Conservation (phyloP, 2,888 invertebrate species). For the Amphipoea lucens region DNA sequence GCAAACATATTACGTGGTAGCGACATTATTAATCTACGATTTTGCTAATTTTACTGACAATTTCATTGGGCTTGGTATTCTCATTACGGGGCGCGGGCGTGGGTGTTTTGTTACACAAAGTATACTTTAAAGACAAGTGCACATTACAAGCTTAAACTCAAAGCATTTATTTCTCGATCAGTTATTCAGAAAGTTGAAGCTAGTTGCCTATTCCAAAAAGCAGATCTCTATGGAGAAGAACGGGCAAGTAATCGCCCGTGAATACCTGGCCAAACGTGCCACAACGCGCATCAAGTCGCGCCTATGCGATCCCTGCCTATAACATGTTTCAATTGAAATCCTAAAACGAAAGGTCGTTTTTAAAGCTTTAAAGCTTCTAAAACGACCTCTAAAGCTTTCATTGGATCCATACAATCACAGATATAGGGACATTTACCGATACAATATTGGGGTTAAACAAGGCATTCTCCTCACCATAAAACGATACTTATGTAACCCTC, state of each 20-base stretch:
- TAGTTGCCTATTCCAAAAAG: too few species aligned
- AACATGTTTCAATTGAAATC: conserved; percentile 18
- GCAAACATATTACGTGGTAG: conserved; percentile 15
- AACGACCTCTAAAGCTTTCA: conserved; percentile 21
- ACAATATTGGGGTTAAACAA: conserved; percentile 35
- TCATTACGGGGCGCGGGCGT: not conserved
- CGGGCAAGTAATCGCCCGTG: not conserved
- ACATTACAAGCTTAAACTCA: too few species aligned
- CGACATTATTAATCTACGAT: conserved; percentile 29
- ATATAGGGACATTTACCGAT: conserved; percentile 15
- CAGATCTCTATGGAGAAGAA: too few species aligned
- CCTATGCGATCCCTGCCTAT: not conserved
- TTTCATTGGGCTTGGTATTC: not conserved
- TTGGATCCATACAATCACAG: conserved; percentile 12
- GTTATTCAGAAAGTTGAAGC: not conserved
- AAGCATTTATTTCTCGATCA: too few species aligned
- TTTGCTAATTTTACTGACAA: conserved; percentile 11
- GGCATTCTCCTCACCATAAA: conserved; percentile 29
- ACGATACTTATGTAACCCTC: conserved; percentile 6
- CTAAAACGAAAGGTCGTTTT: not conserved
- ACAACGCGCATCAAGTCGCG: not conserved
- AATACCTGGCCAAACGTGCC: not conserved
- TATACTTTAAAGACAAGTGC: too few species aligned
- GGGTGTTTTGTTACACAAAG: not conserved
- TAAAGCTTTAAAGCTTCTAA: not conserved